Conservation (phyloP, 2,113 vertebrate genomes). For the Struthidea cinerea region DNA sequence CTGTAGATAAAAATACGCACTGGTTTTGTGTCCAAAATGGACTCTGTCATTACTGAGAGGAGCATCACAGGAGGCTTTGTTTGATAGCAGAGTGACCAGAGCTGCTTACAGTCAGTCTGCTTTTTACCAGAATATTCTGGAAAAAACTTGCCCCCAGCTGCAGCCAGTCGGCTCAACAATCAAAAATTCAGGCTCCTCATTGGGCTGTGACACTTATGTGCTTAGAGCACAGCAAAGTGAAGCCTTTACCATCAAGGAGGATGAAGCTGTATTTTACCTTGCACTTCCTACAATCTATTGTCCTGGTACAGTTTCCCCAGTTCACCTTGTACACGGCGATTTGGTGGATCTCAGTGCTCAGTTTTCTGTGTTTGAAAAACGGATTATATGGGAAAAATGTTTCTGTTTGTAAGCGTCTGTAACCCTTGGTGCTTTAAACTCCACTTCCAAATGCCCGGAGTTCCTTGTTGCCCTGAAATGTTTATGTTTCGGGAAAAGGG, state of each 20-base stretch:
- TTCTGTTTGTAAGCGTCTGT: not conserved
- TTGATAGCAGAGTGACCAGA: not conserved
- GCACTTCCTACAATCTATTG: not conserved
- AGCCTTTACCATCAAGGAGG: not conserved
- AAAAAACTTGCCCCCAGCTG: not conserved
- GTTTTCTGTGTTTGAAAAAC: not conserved
- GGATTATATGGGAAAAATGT: not conserved
- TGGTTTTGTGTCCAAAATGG: not conserved
- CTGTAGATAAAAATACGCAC: not conserved
- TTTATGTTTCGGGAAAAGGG: not conserved
- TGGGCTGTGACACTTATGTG: rapidly evolving
- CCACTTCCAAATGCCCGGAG: not conserved
- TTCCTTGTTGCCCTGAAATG: not conserved
- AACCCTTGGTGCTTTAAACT: not conserved
- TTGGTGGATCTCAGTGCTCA: not conserved
- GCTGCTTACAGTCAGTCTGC: not conserved
- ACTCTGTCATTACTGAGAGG: not conserved
- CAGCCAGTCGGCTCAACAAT: not conserved
- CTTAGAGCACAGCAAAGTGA: not conserved
- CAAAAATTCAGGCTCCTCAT: not conserved
- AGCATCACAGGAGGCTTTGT: not conserved
- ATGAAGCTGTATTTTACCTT: not conserved
- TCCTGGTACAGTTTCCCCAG: not conserved
- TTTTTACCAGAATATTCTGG: not conserved
- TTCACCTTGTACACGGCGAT: not conserved